Evolutionary conservation across 2,113 vertebrate genomes (phyloP).

Genomic region (Terrapene triunguis): DNA sequence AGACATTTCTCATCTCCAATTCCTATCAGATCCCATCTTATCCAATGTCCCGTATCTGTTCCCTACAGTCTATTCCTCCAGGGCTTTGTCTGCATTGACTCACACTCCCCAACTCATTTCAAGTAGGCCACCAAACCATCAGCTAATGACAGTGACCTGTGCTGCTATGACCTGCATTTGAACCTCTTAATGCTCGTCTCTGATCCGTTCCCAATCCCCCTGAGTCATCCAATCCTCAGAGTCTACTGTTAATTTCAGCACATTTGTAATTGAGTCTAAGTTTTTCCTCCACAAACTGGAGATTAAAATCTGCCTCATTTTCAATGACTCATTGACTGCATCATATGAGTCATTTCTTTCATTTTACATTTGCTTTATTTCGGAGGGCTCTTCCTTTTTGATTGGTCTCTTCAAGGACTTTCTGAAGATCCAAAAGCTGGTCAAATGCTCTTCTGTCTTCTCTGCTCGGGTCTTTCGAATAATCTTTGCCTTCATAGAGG

Average conservation of each 20-base stretch:
- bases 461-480: constrained; percentile 88
- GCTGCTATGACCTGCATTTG: neutral
- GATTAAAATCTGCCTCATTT: neutral
- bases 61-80: neutral
- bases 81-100: neutral
- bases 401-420: constrained; percentile 72
- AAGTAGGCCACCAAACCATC: neutral
- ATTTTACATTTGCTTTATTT: constrained; percentile 85
- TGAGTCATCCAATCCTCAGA: neutral
- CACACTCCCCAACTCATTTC: neutral
- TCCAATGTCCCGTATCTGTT: neutral
- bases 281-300: neutral
- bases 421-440: constrained; percentile 84
- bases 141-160: neutral
- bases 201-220: neutral
- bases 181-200: accelerated
- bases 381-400: constrained; percentile 84
- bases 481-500: constrained; percentile 93
- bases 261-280: neutral
- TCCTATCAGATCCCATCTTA: neutral
- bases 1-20: neutral
- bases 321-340: constrained; percentile 1
- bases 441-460: constrained; percentile 88
- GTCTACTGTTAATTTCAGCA: neutral
- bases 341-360: neutral